A percentile compares a stretch with the other conserved stretches of the same genome.
Conservation (phyloP, 2,888 invertebrate species). For the Meandrusa payeni region DNA sequence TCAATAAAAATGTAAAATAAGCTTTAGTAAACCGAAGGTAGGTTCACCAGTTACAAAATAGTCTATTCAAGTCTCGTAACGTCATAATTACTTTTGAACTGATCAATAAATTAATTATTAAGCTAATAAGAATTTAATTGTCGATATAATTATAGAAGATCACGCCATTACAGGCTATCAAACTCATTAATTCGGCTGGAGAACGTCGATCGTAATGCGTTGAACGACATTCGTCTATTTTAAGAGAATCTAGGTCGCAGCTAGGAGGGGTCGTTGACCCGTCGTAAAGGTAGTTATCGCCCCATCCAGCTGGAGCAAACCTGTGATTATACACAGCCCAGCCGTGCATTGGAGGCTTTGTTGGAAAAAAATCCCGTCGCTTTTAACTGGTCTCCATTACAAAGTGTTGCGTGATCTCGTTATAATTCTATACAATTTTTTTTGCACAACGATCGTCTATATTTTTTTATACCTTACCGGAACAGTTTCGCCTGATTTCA, state of each 20-base stretch:
- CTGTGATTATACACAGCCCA: slow-evolving; percentile 21
- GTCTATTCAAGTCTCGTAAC: too few species aligned
- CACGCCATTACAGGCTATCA: background rate
- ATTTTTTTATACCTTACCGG: too few species aligned
- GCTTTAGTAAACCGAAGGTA: too few species aligned
- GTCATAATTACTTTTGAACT: too few species aligned
- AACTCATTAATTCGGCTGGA: slow-evolving; percentile 9
- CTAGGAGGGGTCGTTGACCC: slow-evolving; percentile 39
- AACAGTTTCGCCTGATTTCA: too few species aligned
- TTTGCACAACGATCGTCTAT: too few species aligned
- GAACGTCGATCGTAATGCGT: slow-evolving; percentile 25
- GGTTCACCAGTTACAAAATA: too few species aligned
- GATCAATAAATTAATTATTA: too few species aligned
- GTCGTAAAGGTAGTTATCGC: slow-evolving; percentile 34
- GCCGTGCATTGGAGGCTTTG: slow-evolving; percentile 11
- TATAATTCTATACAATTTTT: too few species aligned
- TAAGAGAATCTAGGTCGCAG: slow-evolving; percentile 38
- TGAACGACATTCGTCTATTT: slow-evolving; percentile 33
- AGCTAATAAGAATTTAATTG: too few species aligned
- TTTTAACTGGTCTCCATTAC: background rate
- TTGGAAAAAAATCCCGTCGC: slow-evolving; percentile 1
- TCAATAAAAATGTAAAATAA: too few species aligned
- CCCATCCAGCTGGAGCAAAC: slow-evolving; percentile 31
- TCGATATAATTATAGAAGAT: too few species aligned
- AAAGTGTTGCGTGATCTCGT: background rate